Base-by-base conservation (phyloP, 2,113 vertebrate species). In the Pan paniscus region DNA sequence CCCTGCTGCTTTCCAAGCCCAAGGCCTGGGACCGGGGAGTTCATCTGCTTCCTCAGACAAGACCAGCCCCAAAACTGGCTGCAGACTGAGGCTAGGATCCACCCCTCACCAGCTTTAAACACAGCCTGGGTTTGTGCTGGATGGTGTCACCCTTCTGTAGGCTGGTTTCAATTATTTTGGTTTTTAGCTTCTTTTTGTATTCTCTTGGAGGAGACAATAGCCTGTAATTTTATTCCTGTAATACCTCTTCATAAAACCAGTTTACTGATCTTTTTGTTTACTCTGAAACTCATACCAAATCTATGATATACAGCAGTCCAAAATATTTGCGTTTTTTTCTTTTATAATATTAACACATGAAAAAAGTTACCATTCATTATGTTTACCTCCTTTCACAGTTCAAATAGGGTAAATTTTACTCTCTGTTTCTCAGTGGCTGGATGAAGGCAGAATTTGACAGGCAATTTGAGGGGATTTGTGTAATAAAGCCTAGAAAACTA, bases 211-310 rank as follows among this genome's bases (percentile, higher is more conserved):
- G 32, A 94, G 35, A 40, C 89, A 96, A 67, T 79, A 93, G 48
- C 79, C 79, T 93, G 12, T 68, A 52, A 59, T 89, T 95, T 92
- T 85, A 85, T 92, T 94, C 30, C 85, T 89, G 52, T 30, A 73
- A 67, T 46, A 35, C 38, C 17, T 73, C 67, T 80, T 97, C n/a
- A 64, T 95, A 96, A 96, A 89, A 43, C 81, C 27, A 5, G 81
- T 82, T 93, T 67, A 27, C 40, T 61, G 52, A 4, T 50, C 50
- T 55, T 43, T 76, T 73, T 78, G 73, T 90, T 79, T 18, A 83
- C n/a, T 70, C 43, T 94, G 81, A 92, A 95, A 91, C 16, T 48
- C 91, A 75, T 55, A 92, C 30, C 11, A 50, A 89, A n/a, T 94
- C 73, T 73, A 5, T 89, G 70, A 80, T 76, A 48, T 84, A 30